Evolutionary conservation across 2,113 vertebrate species (phyloP).

Genomic region (Addax nasomaculatus): DNA sequence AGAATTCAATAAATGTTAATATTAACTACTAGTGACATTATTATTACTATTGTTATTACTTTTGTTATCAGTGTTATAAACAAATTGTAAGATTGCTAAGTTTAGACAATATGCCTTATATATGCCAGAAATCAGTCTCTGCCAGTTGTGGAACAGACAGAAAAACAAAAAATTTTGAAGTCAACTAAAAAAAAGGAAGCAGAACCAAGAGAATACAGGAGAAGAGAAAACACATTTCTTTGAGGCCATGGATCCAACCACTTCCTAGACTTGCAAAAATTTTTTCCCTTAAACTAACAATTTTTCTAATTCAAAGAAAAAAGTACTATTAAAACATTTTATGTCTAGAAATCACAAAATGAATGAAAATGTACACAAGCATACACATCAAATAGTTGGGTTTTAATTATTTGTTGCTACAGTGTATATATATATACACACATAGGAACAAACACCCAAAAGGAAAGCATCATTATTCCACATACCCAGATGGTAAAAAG

Average conservation of each 20-base stretch:
- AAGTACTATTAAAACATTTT: neutral
- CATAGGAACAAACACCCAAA: neutral
- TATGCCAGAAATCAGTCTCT: neutral
- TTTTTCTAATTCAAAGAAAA: neutral
- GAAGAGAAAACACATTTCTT: neutral
- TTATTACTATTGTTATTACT: neutral
- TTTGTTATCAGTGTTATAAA: neutral
- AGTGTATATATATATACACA: neutral
- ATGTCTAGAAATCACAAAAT: neutral
- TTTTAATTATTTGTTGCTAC: neutral
- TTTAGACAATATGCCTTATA: neutral
- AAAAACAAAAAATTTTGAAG: conserved; percentile 1
- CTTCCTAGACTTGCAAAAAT: neutral
- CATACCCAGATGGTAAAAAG: neutral
- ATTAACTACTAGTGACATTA: neutral
- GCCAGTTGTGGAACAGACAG: neutral
- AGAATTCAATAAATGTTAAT: neutral
- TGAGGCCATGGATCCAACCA: neutral
- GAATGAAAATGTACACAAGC: neutral
- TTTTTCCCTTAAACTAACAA: neutral
- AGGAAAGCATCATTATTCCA: neutral
- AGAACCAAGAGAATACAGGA: neutral
- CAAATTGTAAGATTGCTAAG: neutral
- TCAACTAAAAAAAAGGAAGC: neutral
- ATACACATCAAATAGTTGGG: neutral